Evolutionary conservation across 2,888 invertebrate genomes (phyloP), one percentile per base, ranked within the genome.

Genomic region (Meloe dianella): DNA sequence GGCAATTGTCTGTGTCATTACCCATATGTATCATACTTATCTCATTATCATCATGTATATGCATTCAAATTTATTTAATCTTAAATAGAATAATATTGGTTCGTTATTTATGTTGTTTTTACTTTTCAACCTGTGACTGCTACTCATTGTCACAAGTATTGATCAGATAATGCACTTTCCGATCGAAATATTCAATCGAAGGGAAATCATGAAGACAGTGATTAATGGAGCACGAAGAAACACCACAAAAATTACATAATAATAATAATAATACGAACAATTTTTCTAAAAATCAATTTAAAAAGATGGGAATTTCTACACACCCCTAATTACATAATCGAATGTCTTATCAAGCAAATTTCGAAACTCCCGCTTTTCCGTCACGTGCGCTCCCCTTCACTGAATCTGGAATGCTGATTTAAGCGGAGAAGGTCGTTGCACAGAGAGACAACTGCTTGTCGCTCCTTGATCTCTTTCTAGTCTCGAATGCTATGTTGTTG

Each of bases 351-450:
- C 3, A 20, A 3, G 47, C 2, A 30, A 60, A 20, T 61, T 61
- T 22, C 30, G 60, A 66, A 22, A 29, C 60, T 60, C 20, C 24
- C 63, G 64, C 63, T 14, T n/a, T 35, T 4, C 1, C 20, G 57
- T 67, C 67, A 67, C 64, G 64, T 67, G 67, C 57, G 22, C 17
- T 6, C 10, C 22, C n/a, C n/a, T n/a, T n/a, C n/a, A n/a, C n/a
- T n/a, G n/a, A n/a, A n/a, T n/a, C n/a, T n/a, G n/a, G n/a, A n/a
- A n/a, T n/a, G n/a, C n/a, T n/a, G n/a, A n/a, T n/a, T n/a, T n/a
- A n/a, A n/a, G n/a, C n/a, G n/a, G n/a, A n/a, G n/a, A n/a, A n/a
- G n/a, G n/a, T n/a, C n/a, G n/a, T n/a, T n/a, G n/a, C n/a, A n/a
- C n/a, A n/a, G n/a, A n/a, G n/a, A n/a, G n/a, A n/a, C n/a, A n/a